Conservation (phyloP, 2,797 vertebrate species). For the Acrossocheilus fasciatus region DNA sequence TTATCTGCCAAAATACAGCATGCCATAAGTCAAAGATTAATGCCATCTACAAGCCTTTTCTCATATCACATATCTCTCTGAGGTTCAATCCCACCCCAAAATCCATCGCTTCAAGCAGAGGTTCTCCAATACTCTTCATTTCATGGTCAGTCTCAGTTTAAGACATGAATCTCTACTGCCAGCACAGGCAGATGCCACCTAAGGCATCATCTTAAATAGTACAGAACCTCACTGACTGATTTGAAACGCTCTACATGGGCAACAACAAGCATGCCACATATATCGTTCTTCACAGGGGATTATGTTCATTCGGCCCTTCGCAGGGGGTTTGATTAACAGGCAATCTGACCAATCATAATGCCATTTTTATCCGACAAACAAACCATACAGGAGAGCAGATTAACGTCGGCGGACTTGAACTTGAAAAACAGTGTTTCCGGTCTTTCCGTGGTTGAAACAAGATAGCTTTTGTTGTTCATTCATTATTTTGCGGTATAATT, state of each 20-base stretch:
- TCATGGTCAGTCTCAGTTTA: background rate
- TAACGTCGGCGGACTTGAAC: no score
- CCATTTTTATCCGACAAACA: background rate
- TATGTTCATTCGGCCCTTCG: background rate
- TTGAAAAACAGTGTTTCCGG: background rate
- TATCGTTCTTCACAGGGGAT: background rate
- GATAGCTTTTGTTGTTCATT: no score
- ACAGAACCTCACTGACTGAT: background rate
- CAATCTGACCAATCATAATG: background rate
- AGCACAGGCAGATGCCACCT: background rate
- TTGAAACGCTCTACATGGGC: background rate
- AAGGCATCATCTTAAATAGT: background rate
- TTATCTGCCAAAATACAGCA: background rate
- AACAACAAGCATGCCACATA: background rate
- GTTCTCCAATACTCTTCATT: background rate
- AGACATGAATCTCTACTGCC: background rate
- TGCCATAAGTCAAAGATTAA: background rate
- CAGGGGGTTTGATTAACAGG: background rate
- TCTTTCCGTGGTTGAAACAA: background rate
- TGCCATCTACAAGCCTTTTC: background rate
- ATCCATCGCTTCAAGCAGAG: background rate
- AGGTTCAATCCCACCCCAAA: background rate
- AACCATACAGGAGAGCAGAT: background rate
- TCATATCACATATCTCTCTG: background rate
- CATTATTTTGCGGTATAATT: no score